Evolutionary conservation across 2,888 invertebrate genomes (phyloP), one percentile per base, ranked within the genome.

Genomic region (Apomyelois bistriatella): DNA sequence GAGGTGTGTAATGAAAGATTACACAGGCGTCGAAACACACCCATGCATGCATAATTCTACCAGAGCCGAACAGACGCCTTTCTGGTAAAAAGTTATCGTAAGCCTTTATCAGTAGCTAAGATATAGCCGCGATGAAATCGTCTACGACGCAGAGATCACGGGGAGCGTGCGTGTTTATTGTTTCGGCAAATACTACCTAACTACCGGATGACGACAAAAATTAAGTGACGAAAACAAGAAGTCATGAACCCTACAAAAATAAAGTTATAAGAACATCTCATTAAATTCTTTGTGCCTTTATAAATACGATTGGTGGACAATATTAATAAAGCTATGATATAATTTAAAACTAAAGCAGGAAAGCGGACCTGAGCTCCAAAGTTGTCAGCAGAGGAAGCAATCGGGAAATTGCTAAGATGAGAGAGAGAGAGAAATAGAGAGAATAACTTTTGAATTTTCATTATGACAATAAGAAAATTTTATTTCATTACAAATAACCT

Each of bases 81-180:
- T 46, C 15, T 8, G 16, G 16, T 32, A 16, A 10, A 10, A 35
- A 32, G 5, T 32, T 46, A 32, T 41, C 22, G 22, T 22, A 41
- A 40, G 3, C 10, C 38, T n/a, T 41, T 50, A 41, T 50, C 50
- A 50, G 22, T 41, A 46, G 9, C 38, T 1, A 5, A 28, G 48
- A 46, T 46, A 35, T 35, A 9, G 32, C 30, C 15, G 32, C 53
- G 70, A 70, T 70, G 67, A 68, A 57, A 63, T 53, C 49, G 61
- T 58, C 61, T 63, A 55, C 56, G 49, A 32, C n/a, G n/a, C 32
- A 10, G 16, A 46, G 46, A 46, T 35, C 46, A 46, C 46, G 32
- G 16, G 15, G 15, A 46, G 35, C 32, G 32, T 32, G 46, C 46
- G 46, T 46, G 46, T 35, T 32, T 32, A 32, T 46, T 35, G 9